Percentiles rank a stretch among this genome's conserved stretches.
phyloP scores from a whole-genome alignment of 30 jellyfish, hydroid and myxozoan species.

The Pseudorhiza aurosa region DNA sequence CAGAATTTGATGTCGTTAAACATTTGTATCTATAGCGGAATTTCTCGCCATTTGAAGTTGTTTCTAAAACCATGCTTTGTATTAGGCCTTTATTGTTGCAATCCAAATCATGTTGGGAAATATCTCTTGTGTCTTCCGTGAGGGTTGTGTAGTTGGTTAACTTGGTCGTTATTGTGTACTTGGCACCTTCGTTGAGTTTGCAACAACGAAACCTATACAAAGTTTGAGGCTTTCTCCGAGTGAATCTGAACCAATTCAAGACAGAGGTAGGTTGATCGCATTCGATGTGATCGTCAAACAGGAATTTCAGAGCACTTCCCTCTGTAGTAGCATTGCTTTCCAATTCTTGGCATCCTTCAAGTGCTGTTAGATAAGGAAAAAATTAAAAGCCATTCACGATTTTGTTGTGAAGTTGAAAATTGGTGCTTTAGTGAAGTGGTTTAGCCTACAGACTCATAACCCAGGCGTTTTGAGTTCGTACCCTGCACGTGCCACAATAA shows the following conservation, averaged over 20 bases:
- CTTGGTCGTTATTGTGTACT: not conserved
- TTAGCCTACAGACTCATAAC: too few species aligned
- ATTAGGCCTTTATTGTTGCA: not conserved
- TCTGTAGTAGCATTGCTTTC: not conserved
- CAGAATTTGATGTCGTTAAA: not conserved
- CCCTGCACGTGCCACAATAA: too few species aligned
- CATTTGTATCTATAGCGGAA: slow-evolving; percentile 10
- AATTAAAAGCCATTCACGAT: too few species aligned
- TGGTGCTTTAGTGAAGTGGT: too few species aligned
- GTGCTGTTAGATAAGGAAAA: too few species aligned
- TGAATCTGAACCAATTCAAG: not conserved
- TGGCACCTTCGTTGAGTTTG: not conserved
- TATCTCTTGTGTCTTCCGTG: not conserved
- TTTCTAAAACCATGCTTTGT: not conserved
- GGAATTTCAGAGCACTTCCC: not conserved
- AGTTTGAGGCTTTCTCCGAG: not conserved
- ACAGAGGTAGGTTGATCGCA: not conserved
- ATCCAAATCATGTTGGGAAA: not conserved
- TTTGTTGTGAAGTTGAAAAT: too few species aligned
- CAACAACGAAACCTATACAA: not conserved
- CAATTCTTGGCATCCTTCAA: too few species aligned
- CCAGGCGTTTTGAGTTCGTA: too few species aligned
- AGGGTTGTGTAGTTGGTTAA: not conserved
- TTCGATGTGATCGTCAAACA: not conserved
- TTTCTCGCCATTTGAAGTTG: not conserved